These are phyloP conservation scores for Hydrotaea cyrtoneurina DNA, from an alignment of 2,888 invertebrate genomes.

Conservation along the genomic window DNA sequence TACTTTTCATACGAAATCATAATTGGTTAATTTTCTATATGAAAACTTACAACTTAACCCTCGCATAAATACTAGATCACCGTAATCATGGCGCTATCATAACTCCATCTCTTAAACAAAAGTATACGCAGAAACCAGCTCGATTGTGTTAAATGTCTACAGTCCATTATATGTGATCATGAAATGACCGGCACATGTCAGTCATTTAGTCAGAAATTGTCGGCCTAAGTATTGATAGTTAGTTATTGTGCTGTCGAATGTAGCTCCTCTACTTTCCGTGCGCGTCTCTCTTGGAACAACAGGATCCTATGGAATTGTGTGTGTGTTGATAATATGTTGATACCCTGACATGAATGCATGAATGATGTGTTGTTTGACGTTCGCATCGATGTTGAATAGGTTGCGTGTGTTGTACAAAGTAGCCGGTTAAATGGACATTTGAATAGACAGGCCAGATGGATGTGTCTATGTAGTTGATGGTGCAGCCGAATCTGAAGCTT, in stretches of 20 bases:
- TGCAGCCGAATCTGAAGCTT: neutral
- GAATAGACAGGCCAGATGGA: conserved; percentile 52
- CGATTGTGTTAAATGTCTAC: conserved; percentile 52
- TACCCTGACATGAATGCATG: conserved; percentile 8
- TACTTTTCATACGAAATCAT: no score
- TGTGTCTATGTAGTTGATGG: conserved; percentile 17
- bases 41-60: neutral
- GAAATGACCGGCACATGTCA: conserved; percentile 61
- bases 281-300: neutral
- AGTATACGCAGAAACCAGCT: neutral
- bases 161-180: conserved; percentile 47
- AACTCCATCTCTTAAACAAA: neutral
- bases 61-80: neutral
- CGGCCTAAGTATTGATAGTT: conserved; percentile 37
- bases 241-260: conserved; percentile 24
- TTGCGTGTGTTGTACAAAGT: conserved; percentile 57
- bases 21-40: no score
- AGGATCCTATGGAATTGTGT: neutral
- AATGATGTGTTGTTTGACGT: neutral
- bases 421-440: conserved; percentile 60
- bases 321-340: neutral
- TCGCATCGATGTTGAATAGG: neutral
- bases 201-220: conserved; percentile 60
- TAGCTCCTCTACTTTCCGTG: neutral
- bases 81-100: neutral